These are phyloP conservation scores for Panulirus ornatus DNA, from an alignment of 1,140 invertebrate species.

Conservation along the genomic window DNA sequence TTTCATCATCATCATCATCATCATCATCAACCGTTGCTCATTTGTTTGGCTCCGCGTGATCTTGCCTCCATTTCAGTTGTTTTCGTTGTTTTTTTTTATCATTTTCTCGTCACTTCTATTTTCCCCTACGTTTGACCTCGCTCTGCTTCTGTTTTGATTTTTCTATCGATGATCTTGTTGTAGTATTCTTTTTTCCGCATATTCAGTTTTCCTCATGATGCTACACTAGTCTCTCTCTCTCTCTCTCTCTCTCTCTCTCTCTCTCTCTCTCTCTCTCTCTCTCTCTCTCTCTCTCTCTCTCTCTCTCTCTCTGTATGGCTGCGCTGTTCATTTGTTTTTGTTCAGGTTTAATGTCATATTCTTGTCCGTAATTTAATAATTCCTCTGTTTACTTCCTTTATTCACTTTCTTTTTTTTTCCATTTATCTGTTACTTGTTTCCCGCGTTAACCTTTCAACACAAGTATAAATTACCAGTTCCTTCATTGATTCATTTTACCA, in stretches of 20 bases:
- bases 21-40: background rate
- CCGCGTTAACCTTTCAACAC: background rate
- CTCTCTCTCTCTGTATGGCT: background rate
- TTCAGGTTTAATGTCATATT: too few species aligned
- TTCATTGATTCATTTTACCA: background rate
- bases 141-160: background rate
- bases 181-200: background rate
- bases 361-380: background rate
- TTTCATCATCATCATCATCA: background rate
- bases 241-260: conserved; percentile 36
- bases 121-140: background rate
- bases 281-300: conserved; percentile 4
- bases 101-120: background rate
- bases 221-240: background rate
- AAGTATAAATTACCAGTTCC: background rate
- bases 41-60: background rate
- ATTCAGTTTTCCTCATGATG: background rate
- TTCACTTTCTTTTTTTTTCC: background rate
- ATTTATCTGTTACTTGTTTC: background rate
- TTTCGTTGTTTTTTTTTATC: background rate
- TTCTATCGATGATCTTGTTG: background rate
- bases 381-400: background rate
- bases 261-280: conserved; percentile 26
- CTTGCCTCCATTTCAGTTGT: background rate
- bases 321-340: too few species aligned